Base-by-base conservation (phyloP, 2,888 invertebrate species). In the Netelia fuscicornis region DNA sequence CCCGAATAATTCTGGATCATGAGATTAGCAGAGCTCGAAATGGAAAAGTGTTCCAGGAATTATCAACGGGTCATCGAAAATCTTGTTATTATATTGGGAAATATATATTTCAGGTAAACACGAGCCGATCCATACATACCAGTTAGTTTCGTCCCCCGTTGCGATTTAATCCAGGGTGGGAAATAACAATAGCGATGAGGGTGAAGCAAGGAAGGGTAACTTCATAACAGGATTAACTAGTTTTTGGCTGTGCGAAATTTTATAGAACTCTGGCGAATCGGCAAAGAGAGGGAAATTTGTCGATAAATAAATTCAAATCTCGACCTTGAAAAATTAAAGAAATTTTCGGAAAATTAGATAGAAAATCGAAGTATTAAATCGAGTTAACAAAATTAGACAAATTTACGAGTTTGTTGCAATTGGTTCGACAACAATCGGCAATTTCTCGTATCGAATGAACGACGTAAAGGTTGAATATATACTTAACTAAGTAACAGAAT, bases 1-100 rank as follows among this genome's bases (percentile, higher is more conserved):
- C 17, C n/a, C 42, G 64, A 54, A 71, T 54, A 71, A 79, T 79
- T 56, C n/a, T 42, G 72, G 37, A 72, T 37, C 44, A 72, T 20
- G 20, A 48, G 23, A 25, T 48, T 11, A 20, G 58, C 25, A 54
- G 1, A 11, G 17, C 62, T 52, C n/a, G 13, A 37, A 64, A 64
- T 25, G 62, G 23, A 79, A 62, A 62, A 62, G 30, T 30, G 30
- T 42, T 44, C 65, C 25, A n/a, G 11, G 72, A 56, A 72, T 80
- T 65, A 67, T 44, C 58, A 30, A 56, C n/a, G 52, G 48, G 17
- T 62, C 30, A 30, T 62, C 65, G n/a, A 13, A 10, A 23, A 67
- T 65, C 67, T 23, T 52, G 76, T 42, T 56, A 65, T 25, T 17
- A 17, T 0, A 54, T 30, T 17, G 3, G 20, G 65, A n/a, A 65